Percentiles rank a stretch among this genome's conserved stretches.
Conservation (phyloP, 1,140 invertebrate genomes). For the Apis florea region DNA sequence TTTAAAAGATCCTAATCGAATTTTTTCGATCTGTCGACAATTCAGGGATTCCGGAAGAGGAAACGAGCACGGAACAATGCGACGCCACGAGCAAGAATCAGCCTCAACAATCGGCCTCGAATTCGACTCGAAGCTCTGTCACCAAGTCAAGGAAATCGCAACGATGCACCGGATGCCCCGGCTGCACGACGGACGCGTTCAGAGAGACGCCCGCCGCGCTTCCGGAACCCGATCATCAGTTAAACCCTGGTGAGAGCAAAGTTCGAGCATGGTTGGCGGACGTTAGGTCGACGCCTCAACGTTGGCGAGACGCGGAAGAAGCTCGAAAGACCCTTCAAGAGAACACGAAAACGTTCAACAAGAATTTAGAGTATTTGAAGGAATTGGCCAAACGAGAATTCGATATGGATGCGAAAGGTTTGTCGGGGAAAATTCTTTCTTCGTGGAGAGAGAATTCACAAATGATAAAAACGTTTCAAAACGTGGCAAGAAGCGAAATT, state of each 20-base stretch:
- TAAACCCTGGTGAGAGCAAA: conserved; percentile 83
- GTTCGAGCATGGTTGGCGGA: conserved; percentile 90
- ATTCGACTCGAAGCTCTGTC: conserved; percentile 58
- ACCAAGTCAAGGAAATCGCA: conserved; percentile 65
- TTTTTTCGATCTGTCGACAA: neutral
- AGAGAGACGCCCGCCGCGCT: conserved; percentile 59
- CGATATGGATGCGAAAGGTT: conserved; percentile 38
- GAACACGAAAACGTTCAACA: conserved; percentile 63
- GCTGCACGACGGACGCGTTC: conserved; percentile 80
- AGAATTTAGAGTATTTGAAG: conserved; percentile 70
- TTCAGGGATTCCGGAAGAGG: conserved; percentile 89
- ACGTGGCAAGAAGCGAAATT: conserved; percentile 74
- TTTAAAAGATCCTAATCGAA: neutral
- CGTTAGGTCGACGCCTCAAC: conserved; percentile 79
- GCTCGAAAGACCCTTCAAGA: conserved; percentile 61
- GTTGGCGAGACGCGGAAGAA: conserved; percentile 66
- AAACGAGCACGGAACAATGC: conserved; percentile 72
- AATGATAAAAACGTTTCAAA: conserved; percentile 69
- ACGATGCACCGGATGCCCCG: conserved; percentile 84
- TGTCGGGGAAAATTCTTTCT: conserved; percentile 30
- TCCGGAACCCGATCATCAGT: conserved; percentile 52
- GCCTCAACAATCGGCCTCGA: conserved; percentile 69
- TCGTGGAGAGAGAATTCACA: conserved; percentile 69
- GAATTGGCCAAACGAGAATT: conserved; percentile 68
- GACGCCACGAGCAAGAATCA: conserved; percentile 65